Percentiles rank a stretch among this genome's conserved stretches.
Conservation (phyloP, 2,113 vertebrate genomes). For the Gopherus evgoodei region DNA sequence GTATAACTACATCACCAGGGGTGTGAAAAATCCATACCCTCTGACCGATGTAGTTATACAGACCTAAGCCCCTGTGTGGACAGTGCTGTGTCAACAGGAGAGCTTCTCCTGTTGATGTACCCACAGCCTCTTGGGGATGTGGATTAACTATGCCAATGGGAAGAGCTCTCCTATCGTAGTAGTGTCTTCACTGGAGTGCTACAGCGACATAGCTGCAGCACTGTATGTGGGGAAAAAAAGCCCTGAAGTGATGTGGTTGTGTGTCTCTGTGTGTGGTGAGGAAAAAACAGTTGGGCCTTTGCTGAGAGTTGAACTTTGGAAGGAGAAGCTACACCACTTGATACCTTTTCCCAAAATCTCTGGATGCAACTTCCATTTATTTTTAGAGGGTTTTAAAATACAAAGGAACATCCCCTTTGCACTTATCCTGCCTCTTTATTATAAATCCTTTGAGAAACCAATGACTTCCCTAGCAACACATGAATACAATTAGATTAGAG, state of each 20-base stretch:
- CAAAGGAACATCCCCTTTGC: background rate
- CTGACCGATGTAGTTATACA: too few relatives aligned
- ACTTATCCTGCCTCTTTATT: background rate
- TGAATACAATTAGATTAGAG: background rate
- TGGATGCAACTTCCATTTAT: background rate
- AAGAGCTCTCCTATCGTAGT: background rate
- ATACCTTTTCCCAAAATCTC: background rate
- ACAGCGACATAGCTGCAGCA: background rate
- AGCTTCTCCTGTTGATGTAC: background rate
- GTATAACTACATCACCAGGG: background rate
- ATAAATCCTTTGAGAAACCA: background rate
- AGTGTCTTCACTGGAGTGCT: background rate
- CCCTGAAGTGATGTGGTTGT: accelerated
- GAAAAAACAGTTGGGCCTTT: background rate
- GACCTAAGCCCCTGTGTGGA: background rate
- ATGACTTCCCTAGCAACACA: background rate
- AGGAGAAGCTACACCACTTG: accelerated
- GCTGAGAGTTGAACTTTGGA: background rate
- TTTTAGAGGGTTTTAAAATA: background rate
- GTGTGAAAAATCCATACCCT: background rate
- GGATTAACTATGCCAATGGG: background rate
- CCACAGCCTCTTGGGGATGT: background rate
- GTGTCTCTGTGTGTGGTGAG: background rate
- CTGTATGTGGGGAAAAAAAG: background rate
- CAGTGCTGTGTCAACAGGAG: background rate